Percentiles rank a stretch among this genome's conserved stretches.
These are phyloP conservation scores for Centropyge bicolor DNA, from an alignment of 2,797 vertebrate species.

Conservation along the genomic window DNA sequence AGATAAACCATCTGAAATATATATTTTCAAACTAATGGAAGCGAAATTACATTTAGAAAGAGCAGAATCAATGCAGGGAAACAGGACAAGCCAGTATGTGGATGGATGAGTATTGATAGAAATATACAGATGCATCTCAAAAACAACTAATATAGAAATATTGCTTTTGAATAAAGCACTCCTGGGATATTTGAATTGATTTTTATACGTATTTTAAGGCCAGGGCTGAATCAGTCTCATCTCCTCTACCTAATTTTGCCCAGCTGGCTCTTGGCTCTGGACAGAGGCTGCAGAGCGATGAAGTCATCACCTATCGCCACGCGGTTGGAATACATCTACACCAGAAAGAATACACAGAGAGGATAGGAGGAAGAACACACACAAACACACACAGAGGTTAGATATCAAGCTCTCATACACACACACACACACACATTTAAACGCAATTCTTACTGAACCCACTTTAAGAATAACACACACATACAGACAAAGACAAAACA, in stretches of 20 bases:
- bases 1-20: too few relatives aligned
- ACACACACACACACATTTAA: constrained; percentile 1
- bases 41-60: background rate
- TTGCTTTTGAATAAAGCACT: constrained; percentile 65
- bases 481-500: constrained; percentile 32
- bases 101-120: constrained; percentile 2
- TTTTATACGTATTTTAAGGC: constrained; percentile 23
- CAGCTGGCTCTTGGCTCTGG: constrained; percentile 99
- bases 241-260: constrained; percentile 99
- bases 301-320: constrained; percentile 98
- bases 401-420: constrained; percentile 30
- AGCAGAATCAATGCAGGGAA: background rate
- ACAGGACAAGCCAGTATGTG: background rate
- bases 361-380: constrained; percentile 59
- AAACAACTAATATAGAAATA: constrained; percentile 32
- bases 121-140: background rate
- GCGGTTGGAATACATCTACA: constrained; percentile 98
- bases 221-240: constrained; percentile 61
- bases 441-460: background rate
- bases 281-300: constrained; percentile 99
- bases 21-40: constrained; percentile 3
- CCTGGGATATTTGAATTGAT: constrained; percentile 32
- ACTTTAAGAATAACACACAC: constrained; percentile 4
- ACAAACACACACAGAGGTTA: constrained; percentile 67
- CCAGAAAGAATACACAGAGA: constrained; percentile 80